These are phyloP conservation scores for Invenusta paracnida DNA, from an alignment of 2,888 invertebrate species.

Conservation along the genomic window DNA sequence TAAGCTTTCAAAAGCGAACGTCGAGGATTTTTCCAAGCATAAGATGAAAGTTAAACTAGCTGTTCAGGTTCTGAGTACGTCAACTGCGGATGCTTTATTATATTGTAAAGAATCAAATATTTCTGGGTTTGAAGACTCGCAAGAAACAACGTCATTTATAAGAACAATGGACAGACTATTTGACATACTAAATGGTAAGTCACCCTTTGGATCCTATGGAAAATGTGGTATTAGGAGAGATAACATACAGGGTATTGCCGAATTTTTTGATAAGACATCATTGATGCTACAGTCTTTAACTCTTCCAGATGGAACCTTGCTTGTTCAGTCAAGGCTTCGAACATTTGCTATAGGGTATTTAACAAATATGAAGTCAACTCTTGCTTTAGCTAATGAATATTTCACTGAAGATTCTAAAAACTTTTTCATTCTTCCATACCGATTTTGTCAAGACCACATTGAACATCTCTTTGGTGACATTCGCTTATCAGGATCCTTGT, in stretches of 20 bases:
- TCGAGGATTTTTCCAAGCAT: constrained; percentile 10
- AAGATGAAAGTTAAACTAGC: not conserved
- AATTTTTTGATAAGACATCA: not conserved
- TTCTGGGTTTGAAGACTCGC: not conserved
- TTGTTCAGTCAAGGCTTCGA: not conserved
- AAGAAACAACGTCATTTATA: not conserved
- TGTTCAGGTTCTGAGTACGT: not conserved
- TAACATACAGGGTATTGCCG: not conserved
- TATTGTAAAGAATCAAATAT: not conserved
- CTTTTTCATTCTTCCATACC: not conserved
- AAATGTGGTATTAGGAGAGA: not conserved
- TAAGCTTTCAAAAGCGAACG: constrained; percentile 8
- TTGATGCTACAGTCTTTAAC: not conserved
- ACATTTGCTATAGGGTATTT: not conserved
- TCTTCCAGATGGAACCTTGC: not conserved
- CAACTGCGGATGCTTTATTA: not conserved
- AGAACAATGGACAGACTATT: not conserved
- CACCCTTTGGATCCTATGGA: not conserved
- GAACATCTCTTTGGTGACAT: not conserved
- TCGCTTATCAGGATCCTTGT: not conserved
- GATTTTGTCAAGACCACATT: not conserved
- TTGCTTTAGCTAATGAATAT: not conserved
- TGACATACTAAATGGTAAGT: not conserved
- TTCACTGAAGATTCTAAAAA: not conserved
- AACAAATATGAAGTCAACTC: not conserved